Percentiles rank a stretch among this genome's conserved stretches.
These are phyloP conservation scores for Cinclus cinclus DNA, from an alignment of 2,113 vertebrate species.

Conservation along the genomic window DNA sequence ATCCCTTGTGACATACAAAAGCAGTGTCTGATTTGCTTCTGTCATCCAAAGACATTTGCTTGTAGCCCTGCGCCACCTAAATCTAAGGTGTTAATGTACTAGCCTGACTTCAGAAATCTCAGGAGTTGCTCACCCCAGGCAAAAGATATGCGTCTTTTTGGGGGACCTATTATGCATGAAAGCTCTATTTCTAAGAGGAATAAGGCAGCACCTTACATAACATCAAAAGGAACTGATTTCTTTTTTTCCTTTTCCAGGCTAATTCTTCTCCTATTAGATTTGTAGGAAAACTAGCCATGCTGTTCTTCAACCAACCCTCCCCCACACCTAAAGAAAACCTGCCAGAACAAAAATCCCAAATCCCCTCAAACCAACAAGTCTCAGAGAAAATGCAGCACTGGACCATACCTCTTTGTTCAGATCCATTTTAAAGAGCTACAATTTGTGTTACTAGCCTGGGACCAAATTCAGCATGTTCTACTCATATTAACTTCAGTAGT, in stretches of 20 bases:
- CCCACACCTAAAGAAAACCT: background rate
- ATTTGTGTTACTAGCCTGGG: background rate
- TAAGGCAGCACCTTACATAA: background rate
- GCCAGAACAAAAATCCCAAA: background rate
- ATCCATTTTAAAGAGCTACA: background rate
- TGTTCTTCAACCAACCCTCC: background rate
- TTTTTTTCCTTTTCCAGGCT: background rate
- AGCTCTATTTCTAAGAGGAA: background rate
- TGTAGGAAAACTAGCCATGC: background rate
- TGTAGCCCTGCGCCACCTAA: conserved; percentile 52
- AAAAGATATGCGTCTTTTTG: conserved; percentile 46
- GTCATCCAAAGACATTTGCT: conserved; percentile 61
- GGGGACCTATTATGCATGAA: background rate
- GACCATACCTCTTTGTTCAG: background rate
- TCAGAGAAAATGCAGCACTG: background rate
- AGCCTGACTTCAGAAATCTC: conserved; percentile 68
- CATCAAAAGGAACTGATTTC: background rate
- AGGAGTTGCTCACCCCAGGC: conserved; percentile 62
- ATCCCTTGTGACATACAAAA: conserved; percentile 71
- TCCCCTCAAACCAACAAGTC: background rate
- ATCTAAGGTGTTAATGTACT: conserved; percentile 75
- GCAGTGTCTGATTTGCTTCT: conserved; percentile 72
- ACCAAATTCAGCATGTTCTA: background rate
- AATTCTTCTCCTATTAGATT: background rate
- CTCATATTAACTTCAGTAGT: background rate